phyloP scores from a whole-genome alignment of 2,797 vertebrate species.

The Phataginus tricuspis region DNA sequence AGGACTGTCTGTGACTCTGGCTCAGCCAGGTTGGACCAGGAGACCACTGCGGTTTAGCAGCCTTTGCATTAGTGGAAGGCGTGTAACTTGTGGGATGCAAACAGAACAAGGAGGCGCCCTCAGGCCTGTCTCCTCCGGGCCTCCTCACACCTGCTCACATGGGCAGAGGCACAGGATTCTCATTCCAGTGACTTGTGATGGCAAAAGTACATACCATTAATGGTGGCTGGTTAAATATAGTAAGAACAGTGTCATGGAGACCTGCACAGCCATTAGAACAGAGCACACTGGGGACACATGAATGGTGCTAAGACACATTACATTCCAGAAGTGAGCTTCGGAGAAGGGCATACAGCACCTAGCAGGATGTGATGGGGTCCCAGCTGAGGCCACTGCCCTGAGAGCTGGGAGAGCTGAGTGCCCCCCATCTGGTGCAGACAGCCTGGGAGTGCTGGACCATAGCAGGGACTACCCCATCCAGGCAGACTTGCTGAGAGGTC shows the following conservation, averaged over 20 bases:
- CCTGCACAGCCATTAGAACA: background rate
- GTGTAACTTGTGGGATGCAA: background rate
- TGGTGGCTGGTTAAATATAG: background rate
- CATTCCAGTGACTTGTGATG: accelerated
- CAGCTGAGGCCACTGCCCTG: background rate
- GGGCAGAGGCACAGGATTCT: background rate
- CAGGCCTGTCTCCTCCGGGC: background rate
- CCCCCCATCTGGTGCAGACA: too few species aligned
- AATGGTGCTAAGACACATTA: background rate
- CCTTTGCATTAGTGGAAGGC: background rate
- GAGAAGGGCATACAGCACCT: background rate
- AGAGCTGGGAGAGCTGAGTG: background rate
- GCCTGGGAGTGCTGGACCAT: background rate
- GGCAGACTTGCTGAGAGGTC: background rate
- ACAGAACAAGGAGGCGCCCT: background rate
- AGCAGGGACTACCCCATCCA: background rate
- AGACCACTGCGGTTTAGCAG: background rate
- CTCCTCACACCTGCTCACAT: background rate
- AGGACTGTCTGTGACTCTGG: background rate
- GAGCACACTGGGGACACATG: too few species aligned
- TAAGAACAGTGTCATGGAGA: background rate
- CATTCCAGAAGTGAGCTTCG: background rate
- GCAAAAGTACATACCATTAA: background rate
- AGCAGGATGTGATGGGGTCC: background rate
- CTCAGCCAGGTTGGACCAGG: background rate